Base-by-base conservation (phyloP, 2,888 invertebrate species). In the Crematogaster levior region DNA sequence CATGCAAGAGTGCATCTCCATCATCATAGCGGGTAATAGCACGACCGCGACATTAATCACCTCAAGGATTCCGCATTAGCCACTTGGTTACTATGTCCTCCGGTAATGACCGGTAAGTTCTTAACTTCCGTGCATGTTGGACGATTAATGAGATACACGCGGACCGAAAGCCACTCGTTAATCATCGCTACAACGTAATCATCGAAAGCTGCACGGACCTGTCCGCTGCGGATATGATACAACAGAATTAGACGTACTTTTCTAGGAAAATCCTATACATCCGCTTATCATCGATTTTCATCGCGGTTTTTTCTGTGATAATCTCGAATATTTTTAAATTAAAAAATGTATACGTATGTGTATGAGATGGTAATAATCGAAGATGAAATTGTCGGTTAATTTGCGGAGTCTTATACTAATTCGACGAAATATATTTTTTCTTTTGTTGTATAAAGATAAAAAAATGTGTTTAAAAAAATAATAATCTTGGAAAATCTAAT, bases 111-210 rank as follows among this genome's bases (percentile, higher is more conserved):
- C 66, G 66, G 86, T 85, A 82, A 84, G 84, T 68, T 77, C 86
- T 75, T 73, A 77, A 89, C 88, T 89, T 89, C 89, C 88, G 86
- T 85, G 81, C 84, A 61, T 58, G 66, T 43, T 72, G 73, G 84
- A 83, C 79, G 82, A 86, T 88, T 89, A 89, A 89, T 88, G 89
- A 86, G 89, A 60, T 89, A 89, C 83, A 83, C 81, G 81, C 53
- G 66, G 81, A 85, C 83, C 82, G 75, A 84, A 80, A 81, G 88
- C 65, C 70, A 66, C 68, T 89, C 89, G 88, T 89, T 89, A 88
- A 89, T 89, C 89, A 89, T 88, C 86, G 86, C 89, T 89, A 88
- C 88, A 89, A 89, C 84, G 88, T 89, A 89, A 89, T 89, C 86
- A 86, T 89, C 82, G 77, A 48, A 73, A 72, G 60, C 66, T 46